Percentiles rank a stretch among this genome's conserved stretches.
Evolutionary conservation across 2,113 vertebrate species (phyloP).

Genomic region (Podarcis cretensis): DNA sequence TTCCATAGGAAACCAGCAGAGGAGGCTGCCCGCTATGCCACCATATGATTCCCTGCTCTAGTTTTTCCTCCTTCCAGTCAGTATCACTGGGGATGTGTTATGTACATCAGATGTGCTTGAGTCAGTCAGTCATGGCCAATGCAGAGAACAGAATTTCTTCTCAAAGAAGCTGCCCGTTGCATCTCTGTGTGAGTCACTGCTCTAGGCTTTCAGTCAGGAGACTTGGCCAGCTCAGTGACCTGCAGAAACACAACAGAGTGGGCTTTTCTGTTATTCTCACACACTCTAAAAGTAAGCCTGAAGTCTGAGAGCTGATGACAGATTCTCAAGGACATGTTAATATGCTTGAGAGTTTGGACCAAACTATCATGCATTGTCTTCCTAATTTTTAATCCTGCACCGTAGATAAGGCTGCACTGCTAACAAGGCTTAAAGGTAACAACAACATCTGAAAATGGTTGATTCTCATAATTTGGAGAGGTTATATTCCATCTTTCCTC

Average conservation of each 20-base stretch:
- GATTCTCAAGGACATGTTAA: neutral
- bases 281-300: neutral
- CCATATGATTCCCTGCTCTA: too few relatives aligned
- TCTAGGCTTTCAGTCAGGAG: neutral
- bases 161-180: neutral
- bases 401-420: neutral
- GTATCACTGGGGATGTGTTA: neutral
- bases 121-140: neutral
- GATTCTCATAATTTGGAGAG: neutral
- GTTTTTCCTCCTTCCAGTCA: neutral
- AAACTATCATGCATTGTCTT: neutral
- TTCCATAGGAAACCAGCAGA: neutral
- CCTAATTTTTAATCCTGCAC: neutral
- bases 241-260: neutral
- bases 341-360: neutral
- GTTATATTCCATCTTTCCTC: neutral
- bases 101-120: too few relatives aligned
- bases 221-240: neutral
- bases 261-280: neutral
- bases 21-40: neutral
- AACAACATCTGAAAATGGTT: neutral
- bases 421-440: neutral
- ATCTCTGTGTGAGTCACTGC: neutral
- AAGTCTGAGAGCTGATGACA: neutral
- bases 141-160: neutral